These are phyloP conservation scores for Coelinius sp. DNA, from an alignment of 2,888 invertebrate genomes.

Conservation along the genomic window DNA sequence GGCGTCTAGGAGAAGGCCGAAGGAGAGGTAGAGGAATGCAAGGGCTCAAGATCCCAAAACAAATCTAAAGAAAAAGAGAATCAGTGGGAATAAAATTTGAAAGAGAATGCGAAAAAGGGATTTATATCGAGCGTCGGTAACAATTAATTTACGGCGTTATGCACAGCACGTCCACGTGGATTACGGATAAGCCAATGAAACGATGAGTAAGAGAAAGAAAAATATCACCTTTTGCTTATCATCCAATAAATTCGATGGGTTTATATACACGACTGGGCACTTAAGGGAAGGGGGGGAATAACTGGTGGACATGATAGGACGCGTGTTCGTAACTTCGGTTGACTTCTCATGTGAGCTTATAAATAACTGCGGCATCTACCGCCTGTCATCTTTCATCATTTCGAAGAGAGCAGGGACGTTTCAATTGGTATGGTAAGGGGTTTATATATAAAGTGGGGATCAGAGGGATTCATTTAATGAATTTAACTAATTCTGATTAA, in stretches of 20 bases:
- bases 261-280: constrained; percentile 58
- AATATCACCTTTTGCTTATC: constrained; percentile 37
- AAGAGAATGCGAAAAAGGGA: constrained; percentile 11
- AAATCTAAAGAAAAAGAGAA: constrained; percentile 5
- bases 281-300: constrained; percentile 46
- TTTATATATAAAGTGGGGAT: not conserved
- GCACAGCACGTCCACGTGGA: constrained; percentile 22
- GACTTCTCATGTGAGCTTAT: constrained; percentile 7
- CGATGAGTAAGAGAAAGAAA: not conserved
- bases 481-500: not conserved
- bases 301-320: constrained; percentile 11
- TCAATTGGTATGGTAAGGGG: not conserved
- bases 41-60: constrained; percentile 17
- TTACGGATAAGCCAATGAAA: constrained; percentile 31
- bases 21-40: constrained; percentile 23
- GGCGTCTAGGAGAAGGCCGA: constrained; percentile 27
- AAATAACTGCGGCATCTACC: not conserved
- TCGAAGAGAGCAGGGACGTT: not conserved
- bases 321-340: not conserved
- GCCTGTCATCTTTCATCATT: constrained; percentile 19
- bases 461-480: not conserved
- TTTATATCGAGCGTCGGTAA: constrained; percentile 10
- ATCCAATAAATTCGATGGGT: constrained; percentile 60
- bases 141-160: constrained; percentile 34
- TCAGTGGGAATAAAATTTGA: constrained; percentile 10